phyloP scores from a whole-genome alignment of 2,797 vertebrate genomes.

The Echiichthys vipera region DNA sequence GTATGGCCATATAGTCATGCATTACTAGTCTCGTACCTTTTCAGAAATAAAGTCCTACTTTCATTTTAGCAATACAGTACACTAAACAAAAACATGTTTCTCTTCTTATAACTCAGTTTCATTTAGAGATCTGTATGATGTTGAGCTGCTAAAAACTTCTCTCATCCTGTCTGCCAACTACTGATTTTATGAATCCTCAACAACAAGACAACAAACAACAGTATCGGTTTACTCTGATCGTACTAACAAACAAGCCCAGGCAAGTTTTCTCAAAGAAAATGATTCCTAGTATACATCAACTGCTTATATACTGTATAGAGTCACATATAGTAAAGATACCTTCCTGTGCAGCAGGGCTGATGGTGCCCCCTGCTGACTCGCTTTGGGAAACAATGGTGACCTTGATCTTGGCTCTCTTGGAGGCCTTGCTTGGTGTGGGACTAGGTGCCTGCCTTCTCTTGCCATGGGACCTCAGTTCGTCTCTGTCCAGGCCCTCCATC shows the following conservation, averaged over 20 bases:
- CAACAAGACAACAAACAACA: neutral
- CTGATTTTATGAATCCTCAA: slow-evolving; percentile 32
- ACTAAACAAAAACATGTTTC: slow-evolving; percentile 12
- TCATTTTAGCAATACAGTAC: neutral
- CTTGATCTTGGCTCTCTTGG: slow-evolving; percentile 97
- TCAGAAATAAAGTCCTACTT: neutral
- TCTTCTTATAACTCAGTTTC: slow-evolving; percentile 3
- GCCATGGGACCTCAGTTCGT: slow-evolving; percentile 88
- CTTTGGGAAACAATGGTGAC: slow-evolving; percentile 96
- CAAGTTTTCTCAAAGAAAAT: neutral
- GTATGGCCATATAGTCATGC: too few species aligned
- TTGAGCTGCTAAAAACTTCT: neutral
- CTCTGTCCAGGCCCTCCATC: slow-evolving; percentile 88
- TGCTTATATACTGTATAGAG: neutral
- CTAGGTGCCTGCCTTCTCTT: slow-evolving; percentile 92
- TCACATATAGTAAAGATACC: slow-evolving; percentile 73
- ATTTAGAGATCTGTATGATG: slow-evolving; percentile 2
- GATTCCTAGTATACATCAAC: neutral
- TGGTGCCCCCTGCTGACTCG: slow-evolving; percentile 82
- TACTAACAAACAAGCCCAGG: neutral
- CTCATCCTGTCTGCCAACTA: neutral
- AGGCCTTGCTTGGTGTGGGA: slow-evolving; percentile 87
- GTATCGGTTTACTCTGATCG: slow-evolving; percentile 4
- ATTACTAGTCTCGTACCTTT: neutral
- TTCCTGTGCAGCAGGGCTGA: slow-evolving; percentile 84